A percentile compares a stretch with the other conserved stretches of the same genome.
Conservation (phyloP, 2,888 invertebrate genomes). For the Hedychridium roseum region DNA sequence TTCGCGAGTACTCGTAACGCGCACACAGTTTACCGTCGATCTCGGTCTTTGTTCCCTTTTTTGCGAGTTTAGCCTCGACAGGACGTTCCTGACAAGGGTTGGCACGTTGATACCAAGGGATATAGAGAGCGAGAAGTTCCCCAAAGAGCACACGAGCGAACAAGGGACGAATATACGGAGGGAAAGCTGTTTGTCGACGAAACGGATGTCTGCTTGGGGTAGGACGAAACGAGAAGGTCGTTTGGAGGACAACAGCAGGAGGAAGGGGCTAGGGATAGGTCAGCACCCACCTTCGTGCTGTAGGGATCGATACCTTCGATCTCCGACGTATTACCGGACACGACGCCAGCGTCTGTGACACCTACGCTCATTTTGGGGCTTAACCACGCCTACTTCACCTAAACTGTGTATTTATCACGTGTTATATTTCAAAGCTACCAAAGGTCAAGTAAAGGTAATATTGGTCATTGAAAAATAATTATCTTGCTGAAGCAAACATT, state of each 20-base stretch:
- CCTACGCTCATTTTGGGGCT: constrained; percentile 3
- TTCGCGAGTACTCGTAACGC: no score
- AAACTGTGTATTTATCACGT: no score
- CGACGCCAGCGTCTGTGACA: constrained; percentile 13
- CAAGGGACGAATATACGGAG: constrained; percentile 12
- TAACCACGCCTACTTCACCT: constrained; percentile 18
- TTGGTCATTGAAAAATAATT: no score
- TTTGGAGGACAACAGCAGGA: constrained; percentile 44
- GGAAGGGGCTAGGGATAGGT: constrained; percentile 54
- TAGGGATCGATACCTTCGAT: constrained; percentile 44
- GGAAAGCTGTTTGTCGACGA: constrained; percentile 39
- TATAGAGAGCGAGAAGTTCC: constrained; percentile 3
- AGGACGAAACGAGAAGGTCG: constrained; percentile 56
- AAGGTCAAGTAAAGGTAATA: no score
- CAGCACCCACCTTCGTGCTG: constrained; percentile 56
- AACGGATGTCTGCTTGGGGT: constrained; percentile 54
- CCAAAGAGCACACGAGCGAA: constrained; percentile 10
- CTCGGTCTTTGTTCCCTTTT: no score
- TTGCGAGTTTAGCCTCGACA: constrained; percentile 37
- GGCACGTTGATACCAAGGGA: constrained; percentile 16
- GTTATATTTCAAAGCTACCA: no score
- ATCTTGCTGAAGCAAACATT: no score
- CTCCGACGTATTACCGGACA: constrained; percentile 11
- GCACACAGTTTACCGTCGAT: no score
- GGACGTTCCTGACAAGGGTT: constrained; percentile 41